phyloP scores from a whole-genome alignment of 2,888 invertebrate genomes.

The Steinernema scapterisci region DNA sequence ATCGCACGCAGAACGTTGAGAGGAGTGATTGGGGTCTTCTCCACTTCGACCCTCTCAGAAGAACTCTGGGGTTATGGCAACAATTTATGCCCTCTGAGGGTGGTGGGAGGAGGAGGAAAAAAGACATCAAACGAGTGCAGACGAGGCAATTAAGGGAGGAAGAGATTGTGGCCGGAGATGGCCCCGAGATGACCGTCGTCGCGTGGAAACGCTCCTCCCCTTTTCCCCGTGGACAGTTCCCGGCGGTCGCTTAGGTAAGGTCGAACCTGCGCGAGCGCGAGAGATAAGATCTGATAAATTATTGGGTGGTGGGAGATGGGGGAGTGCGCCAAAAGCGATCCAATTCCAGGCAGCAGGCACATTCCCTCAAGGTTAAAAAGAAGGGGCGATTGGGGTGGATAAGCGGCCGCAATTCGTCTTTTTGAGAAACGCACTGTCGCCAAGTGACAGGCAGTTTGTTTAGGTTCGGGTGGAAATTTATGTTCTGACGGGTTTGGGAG shows the following conservation, averaged over 20 bases:
- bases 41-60: neutral
- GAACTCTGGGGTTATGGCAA: neutral
- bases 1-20: too few species aligned
- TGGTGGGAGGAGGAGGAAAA: neutral
- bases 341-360: neutral
- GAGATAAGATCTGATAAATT: slow-evolving; percentile 30
- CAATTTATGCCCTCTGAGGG: neutral
- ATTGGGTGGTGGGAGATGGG: neutral
- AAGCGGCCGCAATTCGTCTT: slow-evolving; percentile 26
- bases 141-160: slow-evolving; percentile 27
- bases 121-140: slow-evolving; percentile 8
- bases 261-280: neutral
- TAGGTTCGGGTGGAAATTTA: slow-evolving; percentile 5
- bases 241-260: neutral
- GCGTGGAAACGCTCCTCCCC: neutral
- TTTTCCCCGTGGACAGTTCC: too few species aligned
- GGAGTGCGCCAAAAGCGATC: slow-evolving; percentile 27
- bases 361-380: slow-evolving; percentile 28
- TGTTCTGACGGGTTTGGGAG: neutral
- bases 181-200: slow-evolving; percentile 28
- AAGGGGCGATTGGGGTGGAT: neutral
- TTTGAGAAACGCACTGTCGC: slow-evolving; percentile 23
- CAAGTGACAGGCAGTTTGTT: neutral
- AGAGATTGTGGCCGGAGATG: slow-evolving; percentile 8
- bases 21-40: too few species aligned